Evolutionary conservation across 2,888 invertebrate species (phyloP).

Genomic region (Plusia festucae): DNA sequence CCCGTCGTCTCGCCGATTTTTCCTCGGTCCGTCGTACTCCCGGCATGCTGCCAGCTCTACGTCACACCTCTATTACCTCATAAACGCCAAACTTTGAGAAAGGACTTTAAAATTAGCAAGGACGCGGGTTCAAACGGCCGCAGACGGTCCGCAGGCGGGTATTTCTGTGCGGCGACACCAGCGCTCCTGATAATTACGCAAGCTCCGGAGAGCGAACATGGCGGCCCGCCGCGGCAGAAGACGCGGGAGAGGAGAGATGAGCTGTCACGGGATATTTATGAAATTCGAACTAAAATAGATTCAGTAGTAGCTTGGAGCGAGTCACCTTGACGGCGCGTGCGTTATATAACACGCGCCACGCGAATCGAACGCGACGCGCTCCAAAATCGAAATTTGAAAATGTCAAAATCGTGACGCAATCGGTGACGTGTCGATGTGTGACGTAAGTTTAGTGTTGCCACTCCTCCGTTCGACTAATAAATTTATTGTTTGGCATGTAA

Average conservation of each 20-base stretch:
- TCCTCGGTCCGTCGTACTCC: conserved; percentile 80
- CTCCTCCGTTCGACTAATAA: conserved; percentile 88
- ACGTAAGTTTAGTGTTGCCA: conserved; percentile 85
- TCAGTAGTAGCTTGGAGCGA: conserved; percentile 85
- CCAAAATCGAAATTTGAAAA: conserved; percentile 78
- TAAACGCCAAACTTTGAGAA: conserved; percentile 85
- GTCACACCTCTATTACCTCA: conserved; percentile 86
- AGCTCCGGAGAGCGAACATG: conserved; percentile 76
- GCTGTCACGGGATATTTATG: conserved; percentile 89
- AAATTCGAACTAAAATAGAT: conserved; percentile 88
- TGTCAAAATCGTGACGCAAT: conserved; percentile 80
- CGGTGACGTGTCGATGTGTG: conserved; percentile 82
- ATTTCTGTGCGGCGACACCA: conserved; percentile 71
- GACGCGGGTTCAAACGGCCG: conserved; percentile 75
- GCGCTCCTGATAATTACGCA: conserved; percentile 81
- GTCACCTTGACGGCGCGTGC: conserved; percentile 86
- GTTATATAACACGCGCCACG: conserved; percentile 78
- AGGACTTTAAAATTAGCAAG: conserved; percentile 89
- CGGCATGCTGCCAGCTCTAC: conserved; percentile 88
- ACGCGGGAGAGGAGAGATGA: conserved; percentile 87
- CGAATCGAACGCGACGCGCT: conserved; percentile 71
- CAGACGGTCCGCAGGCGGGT: conserved; percentile 63
- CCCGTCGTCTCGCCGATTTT: conserved; percentile 76
- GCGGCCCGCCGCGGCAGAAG: conserved; percentile 79
- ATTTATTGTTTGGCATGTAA: conserved; percentile 90